These are phyloP conservation scores for Agrilus mali DNA, from an alignment of 2,888 invertebrate species.

Conservation along the genomic window DNA sequence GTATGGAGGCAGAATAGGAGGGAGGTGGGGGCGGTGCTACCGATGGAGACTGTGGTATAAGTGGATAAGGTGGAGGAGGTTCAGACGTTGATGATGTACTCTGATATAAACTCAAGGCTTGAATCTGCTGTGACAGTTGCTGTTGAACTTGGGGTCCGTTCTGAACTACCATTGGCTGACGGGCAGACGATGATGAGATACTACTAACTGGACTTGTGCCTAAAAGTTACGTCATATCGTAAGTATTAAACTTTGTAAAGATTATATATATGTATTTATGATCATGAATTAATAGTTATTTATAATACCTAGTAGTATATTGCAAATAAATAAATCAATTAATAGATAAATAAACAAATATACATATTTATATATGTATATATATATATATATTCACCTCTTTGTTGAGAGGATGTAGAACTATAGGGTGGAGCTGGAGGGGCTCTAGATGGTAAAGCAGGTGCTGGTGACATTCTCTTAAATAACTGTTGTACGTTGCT, in stretches of 20 bases:
- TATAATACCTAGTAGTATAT: too few species aligned
- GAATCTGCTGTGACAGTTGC: conserved; percentile 78
- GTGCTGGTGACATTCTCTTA: conserved; percentile 64
- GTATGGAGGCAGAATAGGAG: conserved; percentile 74
- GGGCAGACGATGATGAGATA: conserved; percentile 30
- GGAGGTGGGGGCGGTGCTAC: conserved; percentile 66
- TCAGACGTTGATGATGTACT: conserved; percentile 45
- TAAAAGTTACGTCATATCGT: not conserved
- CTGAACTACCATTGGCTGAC: conserved; percentile 71
- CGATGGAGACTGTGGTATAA: conserved; percentile 37
- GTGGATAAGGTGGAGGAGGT: conserved; percentile 45
- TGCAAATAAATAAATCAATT: too few species aligned
- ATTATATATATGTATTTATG: too few species aligned
- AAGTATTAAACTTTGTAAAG: not conserved
- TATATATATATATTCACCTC: conserved; percentile 13
- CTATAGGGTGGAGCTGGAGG: conserved; percentile 45
- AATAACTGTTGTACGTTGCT: conserved; percentile 57
- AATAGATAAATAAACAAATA: too few species aligned
- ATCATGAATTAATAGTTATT: too few species aligned
- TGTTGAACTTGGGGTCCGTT: conserved; percentile 71
- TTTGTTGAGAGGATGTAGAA: conserved; percentile 21
- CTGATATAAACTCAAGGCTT: conserved; percentile 68
- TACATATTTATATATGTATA: too few species aligned
- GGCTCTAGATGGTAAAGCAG: conserved; percentile 54
- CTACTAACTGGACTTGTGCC: conserved; percentile 55